Evolutionary conservation across 2,113 vertebrate species (phyloP), one percentile per base, ranked within the genome.

Genomic region (Cyprinodon variegatus): DNA sequence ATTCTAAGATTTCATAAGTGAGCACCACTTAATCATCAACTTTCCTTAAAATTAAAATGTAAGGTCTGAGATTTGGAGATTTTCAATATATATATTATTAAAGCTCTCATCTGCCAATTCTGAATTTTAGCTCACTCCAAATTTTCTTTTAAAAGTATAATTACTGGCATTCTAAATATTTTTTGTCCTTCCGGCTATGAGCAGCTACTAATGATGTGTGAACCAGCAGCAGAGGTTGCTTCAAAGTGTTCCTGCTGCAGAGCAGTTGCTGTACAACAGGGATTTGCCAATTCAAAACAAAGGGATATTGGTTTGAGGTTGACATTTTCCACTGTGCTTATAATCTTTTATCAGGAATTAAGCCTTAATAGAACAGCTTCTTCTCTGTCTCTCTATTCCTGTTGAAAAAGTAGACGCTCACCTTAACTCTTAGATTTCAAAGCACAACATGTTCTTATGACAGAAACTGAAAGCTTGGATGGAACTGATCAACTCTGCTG

Each of bases 1-100:
- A 5, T 66, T 50, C 43, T 76, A 71, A 41, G 36, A 22, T 69
- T 59, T 50, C 46, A 50, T 38, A 81, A 63, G 4, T 40, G 37
- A 73, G 53, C 62, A 76, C 61, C 50, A 81, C 74, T 59, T 14
- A 79, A 61, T 10, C 6, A 8, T 60, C 74, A 72, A 38, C 37
- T 84, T 62, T 74, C 1, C 7, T 84, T 71, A 61, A 11, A 29
- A 70, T 39, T 2, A 17, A 5, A n/a, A 4, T 20, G 14, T n/a
- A 39, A 70, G 59, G 61, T 41, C 62, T n/a, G 61, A 3, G 41
- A 41, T 41, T 41, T 41, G 41, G 4, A 9, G 41, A 41, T 9
- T 41, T 41, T 41, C 41, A 4, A 41, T 62, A 7, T 39, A 14
- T 4, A 3, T 4, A 14, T 37, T 61, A 15, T 38, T 62, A 14